Base-by-base conservation (phyloP, 2,113 vertebrate species). In the Thalassarche chlororhynchos region DNA sequence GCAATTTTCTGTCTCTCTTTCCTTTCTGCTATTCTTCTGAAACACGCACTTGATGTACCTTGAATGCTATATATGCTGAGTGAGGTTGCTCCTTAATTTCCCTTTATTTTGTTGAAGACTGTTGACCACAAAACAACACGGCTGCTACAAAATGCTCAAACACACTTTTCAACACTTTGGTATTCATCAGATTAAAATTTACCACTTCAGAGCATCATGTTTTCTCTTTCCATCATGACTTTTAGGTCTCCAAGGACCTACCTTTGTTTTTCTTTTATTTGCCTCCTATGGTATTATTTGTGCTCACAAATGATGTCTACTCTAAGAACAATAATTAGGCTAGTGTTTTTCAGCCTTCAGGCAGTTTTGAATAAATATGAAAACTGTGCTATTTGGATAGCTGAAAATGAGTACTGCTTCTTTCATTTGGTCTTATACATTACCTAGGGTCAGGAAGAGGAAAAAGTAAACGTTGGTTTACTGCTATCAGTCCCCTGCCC, bases 291-390 rank as follows among this genome's bases (percentile, higher is more conserved):
- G 44, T 84, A 66, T 76, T 84, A 93, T 93, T 94, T 94, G 77
- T 89, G 36, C 58, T 93, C 85, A 76, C 64, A 89, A 92, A 75
- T 57, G 10, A 87, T 86, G 40, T 82, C 17, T n/a, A 38, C 66
- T 52, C 10, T 55, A 62, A 89, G 23, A 92, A 46, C 57, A 86
- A 70, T 91, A 70, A 92, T 85, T 88, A 92, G 36, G 19, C 26
- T 76, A 78, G n/a, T 68, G 52, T 34, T 57, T 83, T 68, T 80
- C 54, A 87, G 49, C 57, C 66, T 86, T 88, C 60, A 80, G 58
- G 91, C 75, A 68, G 8, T 81, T 93, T 82, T 93, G 55, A 92
- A 75, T 88, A 93, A 96, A 77, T 46, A 89, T 74, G 46, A 94
- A 66, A 95, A 85, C 14, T 2, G 1, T 69, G 38, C 24, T 40